Evolutionary conservation across 2,888 invertebrate genomes (phyloP).

Genomic region (Callimorpha dominula): DNA sequence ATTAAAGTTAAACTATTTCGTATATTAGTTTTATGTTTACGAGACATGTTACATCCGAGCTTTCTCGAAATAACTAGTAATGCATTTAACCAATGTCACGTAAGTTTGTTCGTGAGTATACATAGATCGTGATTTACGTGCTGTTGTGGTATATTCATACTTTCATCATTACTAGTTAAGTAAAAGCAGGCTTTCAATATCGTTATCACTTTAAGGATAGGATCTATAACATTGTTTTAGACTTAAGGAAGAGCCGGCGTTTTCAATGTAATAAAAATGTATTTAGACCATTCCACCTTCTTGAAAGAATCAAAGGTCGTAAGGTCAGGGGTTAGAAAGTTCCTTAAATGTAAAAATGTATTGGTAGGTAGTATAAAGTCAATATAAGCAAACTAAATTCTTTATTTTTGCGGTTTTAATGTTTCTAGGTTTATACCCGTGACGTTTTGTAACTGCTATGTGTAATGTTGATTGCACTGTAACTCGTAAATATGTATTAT

Average conservation of each 20-base stretch:
- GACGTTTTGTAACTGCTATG: constrained; percentile 19
- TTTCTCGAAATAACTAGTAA: constrained; percentile 35
- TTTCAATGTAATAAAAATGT: not conserved
- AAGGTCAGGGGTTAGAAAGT: not conserved
- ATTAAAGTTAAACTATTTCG: too few species aligned
- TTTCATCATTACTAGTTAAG: constrained; percentile 16
- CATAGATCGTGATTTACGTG: constrained; percentile 21
- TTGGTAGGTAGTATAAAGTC: not conserved
- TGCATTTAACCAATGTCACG: constrained; percentile 15
- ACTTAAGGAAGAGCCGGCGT: constrained; percentile 5
- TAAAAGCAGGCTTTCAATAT: constrained; percentile 29
- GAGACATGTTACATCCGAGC: constrained; percentile 21
- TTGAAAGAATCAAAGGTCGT: not conserved
- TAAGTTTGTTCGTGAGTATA: constrained; percentile 27
- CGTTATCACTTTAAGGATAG: constrained; percentile 40
- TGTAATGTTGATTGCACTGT: constrained; percentile 36
- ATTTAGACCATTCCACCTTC: constrained; percentile 10
- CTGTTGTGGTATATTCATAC: constrained; percentile 34
- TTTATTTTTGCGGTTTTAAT: constrained; percentile 6
- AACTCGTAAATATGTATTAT: constrained; percentile 49
- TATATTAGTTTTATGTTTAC: not conserved
- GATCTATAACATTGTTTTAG: constrained; percentile 25
- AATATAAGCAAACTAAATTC: not conserved
- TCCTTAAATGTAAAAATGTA: not conserved
- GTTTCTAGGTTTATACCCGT: constrained; percentile 10